Evolutionary conservation across 2,113 vertebrate genomes (phyloP), one percentile per base, ranked within the genome.

Genomic region (Heteronetta atricapilla): DNA sequence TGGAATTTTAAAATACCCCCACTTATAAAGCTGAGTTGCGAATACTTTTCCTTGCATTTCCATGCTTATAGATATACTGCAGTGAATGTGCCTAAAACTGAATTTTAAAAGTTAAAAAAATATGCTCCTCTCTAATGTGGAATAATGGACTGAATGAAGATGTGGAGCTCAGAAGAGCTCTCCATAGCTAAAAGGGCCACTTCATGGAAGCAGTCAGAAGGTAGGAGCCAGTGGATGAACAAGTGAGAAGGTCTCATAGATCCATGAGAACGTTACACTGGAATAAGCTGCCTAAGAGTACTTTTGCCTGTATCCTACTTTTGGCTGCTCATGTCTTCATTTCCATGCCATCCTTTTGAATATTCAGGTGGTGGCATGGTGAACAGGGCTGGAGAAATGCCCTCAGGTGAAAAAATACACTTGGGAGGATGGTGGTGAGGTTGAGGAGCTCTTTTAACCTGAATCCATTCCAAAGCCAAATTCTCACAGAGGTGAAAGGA

Each of bases 41-140:
- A 42, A 38, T 81, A 31, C 22, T 53, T 31, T 81, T 64, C 48
- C 8, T 0, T 26, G 36, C 28, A 16, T 81, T 23, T 50, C 22
- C 48, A 46, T 46, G 44, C 8, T 20, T 46, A 17, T 13, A 3
- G 10, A 5, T 58, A 18, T 14, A 55, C 25, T 33, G 31, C 0
- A 1, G 29, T 25, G 7, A 59, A 5, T 8, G 10, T 0, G 0
- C 33, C 42, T 75, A 69, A 25, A 26, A 58, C 62, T 7, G 69
- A 26, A 44, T 44, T 40, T 67, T 33, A 36, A 28, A 78, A 42
- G 11, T 52, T 10, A 63, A 55, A 74, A 70, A 55, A 42, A 25
- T 46, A 38, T 3, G 3, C 8, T 78, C 79, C 40, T 21, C 7
- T 50, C 18, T 62, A 56, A 56, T 25, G 8, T 93, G 42, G 29